phyloP scores from a whole-genome alignment of 2,113 vertebrate genomes.

The Okapia johnstoni region DNA sequence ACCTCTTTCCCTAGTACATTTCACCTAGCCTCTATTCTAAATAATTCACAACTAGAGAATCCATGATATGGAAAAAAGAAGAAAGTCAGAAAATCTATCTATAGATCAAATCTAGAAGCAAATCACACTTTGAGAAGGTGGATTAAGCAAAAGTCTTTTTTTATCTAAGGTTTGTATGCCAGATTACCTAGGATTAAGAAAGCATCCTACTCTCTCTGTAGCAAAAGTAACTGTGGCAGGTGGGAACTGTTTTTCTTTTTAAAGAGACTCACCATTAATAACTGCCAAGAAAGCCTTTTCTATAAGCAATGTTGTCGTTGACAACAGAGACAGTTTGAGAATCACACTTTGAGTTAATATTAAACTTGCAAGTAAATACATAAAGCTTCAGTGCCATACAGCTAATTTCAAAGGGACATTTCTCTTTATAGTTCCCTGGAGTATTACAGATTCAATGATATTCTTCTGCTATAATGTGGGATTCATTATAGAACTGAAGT shows the following conservation, averaged over 20 bases:
- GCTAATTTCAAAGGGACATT: constrained; percentile 81
- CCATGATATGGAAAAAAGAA: constrained; percentile 44
- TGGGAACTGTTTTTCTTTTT: constrained; percentile 57
- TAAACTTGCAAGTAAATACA: constrained; percentile 81
- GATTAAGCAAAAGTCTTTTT: constrained; percentile 75
- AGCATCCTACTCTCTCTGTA: constrained; percentile 56
- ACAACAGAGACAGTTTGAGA: constrained; percentile 72
- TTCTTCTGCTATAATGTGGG: constrained; percentile 78
- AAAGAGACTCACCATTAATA: constrained; percentile 68
- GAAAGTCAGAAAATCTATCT: constrained; percentile 65
- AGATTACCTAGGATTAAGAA: constrained; percentile 78
- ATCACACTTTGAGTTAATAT: constrained; percentile 77
- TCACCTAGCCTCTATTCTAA: neutral
- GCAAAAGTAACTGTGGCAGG: constrained; percentile 44
- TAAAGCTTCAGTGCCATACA: constrained; percentile 77
- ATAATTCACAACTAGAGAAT: neutral
- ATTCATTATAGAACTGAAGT: constrained; percentile 80
- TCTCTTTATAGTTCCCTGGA: constrained; percentile 80
- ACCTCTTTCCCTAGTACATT: neutral
- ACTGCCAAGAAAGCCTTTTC: constrained; percentile 57
- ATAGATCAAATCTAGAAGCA: constrained; percentile 73
- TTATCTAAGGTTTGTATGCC: constrained; percentile 76
- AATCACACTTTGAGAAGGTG: constrained; percentile 70
- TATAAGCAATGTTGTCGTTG: constrained; percentile 4
- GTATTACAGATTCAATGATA: constrained; percentile 78